These are phyloP conservation scores for Ochropleura leucogaster DNA, from an alignment of 2,888 invertebrate genomes.

Conservation along the genomic window DNA sequence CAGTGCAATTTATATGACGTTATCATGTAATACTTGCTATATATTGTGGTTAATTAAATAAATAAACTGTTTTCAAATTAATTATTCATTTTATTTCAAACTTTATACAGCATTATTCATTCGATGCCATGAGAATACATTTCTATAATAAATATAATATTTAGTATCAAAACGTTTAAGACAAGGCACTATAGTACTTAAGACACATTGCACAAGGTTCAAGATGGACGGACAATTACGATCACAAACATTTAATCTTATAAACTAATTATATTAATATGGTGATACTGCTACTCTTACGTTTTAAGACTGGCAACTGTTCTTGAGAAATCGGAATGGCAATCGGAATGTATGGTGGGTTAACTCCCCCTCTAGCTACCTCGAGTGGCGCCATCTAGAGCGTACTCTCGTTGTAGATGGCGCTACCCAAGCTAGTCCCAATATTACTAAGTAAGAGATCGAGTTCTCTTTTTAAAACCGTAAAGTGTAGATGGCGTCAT, in stretches of 20 bases:
- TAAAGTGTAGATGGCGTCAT: not conserved
- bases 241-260: conserved; percentile 80
- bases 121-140: conserved; percentile 49
- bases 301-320: no score
- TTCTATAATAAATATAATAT: conserved; percentile 76
- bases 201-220: conserved; percentile 76
- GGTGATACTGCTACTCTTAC: conserved; percentile 39
- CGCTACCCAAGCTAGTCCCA: not conserved
- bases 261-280: conserved; percentile 31
- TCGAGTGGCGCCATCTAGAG: no score
- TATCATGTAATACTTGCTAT: conserved; percentile 8
- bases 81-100: conserved; percentile 57
- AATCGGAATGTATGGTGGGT: conserved; percentile 19
- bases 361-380: no score
- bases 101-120: conserved; percentile 45
- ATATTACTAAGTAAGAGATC: not conserved
- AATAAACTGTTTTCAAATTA: conserved; percentile 44
- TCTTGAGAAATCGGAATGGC: conserved; percentile 1
- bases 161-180: conserved; percentile 69
- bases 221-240: conserved; percentile 83
- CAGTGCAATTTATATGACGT: not conserved
- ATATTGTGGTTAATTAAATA: conserved; percentile 1
- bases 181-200: conserved; percentile 69
- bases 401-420: not conserved
- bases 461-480: not conserved